These are phyloP conservation scores for Gadopsis marmoratus DNA, from an alignment of 2,797 vertebrate genomes.

Conservation along the genomic window DNA sequence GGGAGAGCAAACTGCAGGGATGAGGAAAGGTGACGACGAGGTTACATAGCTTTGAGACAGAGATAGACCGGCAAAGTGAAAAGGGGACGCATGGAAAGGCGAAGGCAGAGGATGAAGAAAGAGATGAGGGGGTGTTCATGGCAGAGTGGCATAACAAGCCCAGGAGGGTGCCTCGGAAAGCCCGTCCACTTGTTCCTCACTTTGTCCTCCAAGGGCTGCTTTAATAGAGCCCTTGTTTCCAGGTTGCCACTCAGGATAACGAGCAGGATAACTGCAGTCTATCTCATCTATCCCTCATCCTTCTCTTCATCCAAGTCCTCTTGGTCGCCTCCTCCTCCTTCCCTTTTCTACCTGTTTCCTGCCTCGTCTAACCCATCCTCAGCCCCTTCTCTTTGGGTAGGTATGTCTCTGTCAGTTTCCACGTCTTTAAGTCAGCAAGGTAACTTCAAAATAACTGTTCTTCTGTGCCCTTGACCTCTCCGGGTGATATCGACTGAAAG, in stretches of 20 bases:
- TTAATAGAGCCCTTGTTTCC: constrained; percentile 80
- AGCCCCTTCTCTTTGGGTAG: constrained; percentile 32
- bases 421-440: constrained; percentile 42
- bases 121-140: constrained; percentile 23
- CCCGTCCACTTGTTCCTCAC: constrained; percentile 38
- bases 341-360: constrained; percentile 2
- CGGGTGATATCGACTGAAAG: constrained; percentile 30
- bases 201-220: constrained; percentile 67
- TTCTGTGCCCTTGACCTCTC: constrained; percentile 45
- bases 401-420: constrained; percentile 36
- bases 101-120: constrained; percentile 39
- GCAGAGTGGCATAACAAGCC: constrained; percentile 64
- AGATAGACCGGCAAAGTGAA: constrained; percentile 20
- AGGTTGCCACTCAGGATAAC: constrained; percentile 81
- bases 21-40: constrained; percentile 38
- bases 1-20: constrained; percentile 44
- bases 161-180: constrained; percentile 48
- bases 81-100: constrained; percentile 31
- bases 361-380: constrained; percentile 34
- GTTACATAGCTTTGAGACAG: constrained; percentile 40
- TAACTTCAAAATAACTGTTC: constrained; percentile 52
- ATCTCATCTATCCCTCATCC: constrained; percentile 39
- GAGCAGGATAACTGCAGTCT: constrained; percentile 69
- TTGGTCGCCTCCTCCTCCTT: neutral
- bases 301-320: constrained; percentile 20